Conservation (phyloP, 1,140 invertebrate species). For the Asbolus verrucosus region DNA sequence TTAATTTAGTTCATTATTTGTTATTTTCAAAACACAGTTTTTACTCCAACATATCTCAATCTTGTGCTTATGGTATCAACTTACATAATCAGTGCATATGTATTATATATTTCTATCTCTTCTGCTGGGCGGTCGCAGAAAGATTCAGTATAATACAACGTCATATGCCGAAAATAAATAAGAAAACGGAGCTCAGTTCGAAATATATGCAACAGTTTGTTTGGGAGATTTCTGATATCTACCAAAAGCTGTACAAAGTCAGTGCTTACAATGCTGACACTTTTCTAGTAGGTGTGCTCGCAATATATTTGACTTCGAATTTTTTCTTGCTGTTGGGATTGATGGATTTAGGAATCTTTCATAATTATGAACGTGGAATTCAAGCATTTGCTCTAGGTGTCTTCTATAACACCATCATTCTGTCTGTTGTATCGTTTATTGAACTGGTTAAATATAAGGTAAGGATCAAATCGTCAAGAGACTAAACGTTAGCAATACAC, state of each 20-base stretch:
- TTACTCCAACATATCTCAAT: no score
- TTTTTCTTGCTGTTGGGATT: neutral
- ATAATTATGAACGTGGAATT: neutral
- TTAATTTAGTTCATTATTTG: no score
- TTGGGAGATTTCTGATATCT: neutral
- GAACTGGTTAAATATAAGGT: neutral
- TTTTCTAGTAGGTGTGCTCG: neutral
- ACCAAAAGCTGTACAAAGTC: neutral
- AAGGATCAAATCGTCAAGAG: no score
- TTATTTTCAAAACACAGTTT: no score
- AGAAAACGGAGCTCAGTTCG: neutral
- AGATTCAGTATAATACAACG: neutral
- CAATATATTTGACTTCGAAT: no score
- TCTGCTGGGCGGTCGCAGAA: neutral
- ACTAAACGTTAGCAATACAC: no score
- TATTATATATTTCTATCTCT: no score
- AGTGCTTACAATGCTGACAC: neutral
- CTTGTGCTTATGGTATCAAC: no score
- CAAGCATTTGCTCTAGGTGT: neutral
- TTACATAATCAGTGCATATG: no score
- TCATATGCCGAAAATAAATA: no score
- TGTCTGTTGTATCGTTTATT: neutral
- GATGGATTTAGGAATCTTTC: neutral
- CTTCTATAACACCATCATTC: neutral
- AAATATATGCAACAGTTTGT: neutral